These are phyloP conservation scores for Stomatorhinus ivindoensis DNA, from an alignment of 2,113 vertebrate genomes.

Conservation along the genomic window DNA sequence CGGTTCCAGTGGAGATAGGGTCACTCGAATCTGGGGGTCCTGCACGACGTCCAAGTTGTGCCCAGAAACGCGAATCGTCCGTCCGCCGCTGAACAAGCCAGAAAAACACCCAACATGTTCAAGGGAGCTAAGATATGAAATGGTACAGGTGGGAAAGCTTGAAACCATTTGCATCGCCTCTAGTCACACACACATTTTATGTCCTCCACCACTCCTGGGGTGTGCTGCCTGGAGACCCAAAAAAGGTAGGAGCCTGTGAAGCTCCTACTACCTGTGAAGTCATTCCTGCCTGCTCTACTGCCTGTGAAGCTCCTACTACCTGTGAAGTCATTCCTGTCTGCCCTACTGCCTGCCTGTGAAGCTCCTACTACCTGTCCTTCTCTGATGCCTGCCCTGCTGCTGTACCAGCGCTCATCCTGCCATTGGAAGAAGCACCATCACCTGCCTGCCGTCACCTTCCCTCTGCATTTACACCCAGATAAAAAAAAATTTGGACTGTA, in stretches of 20 bases:
- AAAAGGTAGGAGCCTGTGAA: no score
- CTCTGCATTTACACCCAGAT: background rate
- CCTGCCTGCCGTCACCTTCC: background rate
- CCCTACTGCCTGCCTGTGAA: no score
- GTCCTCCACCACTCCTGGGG: background rate
- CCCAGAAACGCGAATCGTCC: constrained; percentile 71
- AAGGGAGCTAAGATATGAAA: background rate
- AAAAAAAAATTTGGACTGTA: no score
- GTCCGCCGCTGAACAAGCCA: constrained; percentile 68
- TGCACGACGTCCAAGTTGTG: constrained; percentile 91
- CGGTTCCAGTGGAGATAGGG: constrained; percentile 46
- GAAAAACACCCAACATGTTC: background rate
- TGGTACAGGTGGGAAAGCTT: background rate
- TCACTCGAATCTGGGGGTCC: constrained; percentile 78
- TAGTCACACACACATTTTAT: background rate
- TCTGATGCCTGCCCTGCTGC: background rate
- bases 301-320: no score
- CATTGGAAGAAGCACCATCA: background rate
- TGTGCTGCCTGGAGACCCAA: no score
- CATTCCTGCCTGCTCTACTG: no score
- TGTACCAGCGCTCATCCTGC: background rate
- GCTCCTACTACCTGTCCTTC: background rate
- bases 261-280: no score
- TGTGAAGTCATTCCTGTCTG: no score
- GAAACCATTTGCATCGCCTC: background rate